Conservation (phyloP, 2,888 invertebrate species). For the Nymphalis polychloros region DNA sequence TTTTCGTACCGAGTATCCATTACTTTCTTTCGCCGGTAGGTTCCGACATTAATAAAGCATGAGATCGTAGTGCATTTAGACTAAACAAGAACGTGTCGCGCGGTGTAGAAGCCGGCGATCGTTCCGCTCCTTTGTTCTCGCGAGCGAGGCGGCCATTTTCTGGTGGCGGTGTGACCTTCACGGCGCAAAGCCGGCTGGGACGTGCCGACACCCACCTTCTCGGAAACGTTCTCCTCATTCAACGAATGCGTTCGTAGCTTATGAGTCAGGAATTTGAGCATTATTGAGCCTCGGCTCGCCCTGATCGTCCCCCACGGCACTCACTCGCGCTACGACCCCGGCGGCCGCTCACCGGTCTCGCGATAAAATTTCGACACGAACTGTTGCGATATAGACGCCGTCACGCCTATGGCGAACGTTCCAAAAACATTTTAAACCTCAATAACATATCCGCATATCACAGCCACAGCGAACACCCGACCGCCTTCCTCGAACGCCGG, state of each 20-base stretch:
- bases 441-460: conserved; percentile 67
- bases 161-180: conserved; percentile 52
- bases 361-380: conserved; percentile 40
- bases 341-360: conserved; percentile 39
- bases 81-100: conserved; percentile 41
- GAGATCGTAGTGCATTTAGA: conserved; percentile 28
- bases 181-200: conserved; percentile 47
- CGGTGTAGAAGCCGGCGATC: conserved; percentile 52
- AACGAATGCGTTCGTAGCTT: conserved; percentile 92
- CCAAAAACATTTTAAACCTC: conserved; percentile 67
- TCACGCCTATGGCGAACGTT: conserved; percentile 66
- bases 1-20: conserved; percentile 16
- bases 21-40: conserved; percentile 14
- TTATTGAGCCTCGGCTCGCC: conserved; percentile 83
- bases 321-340: conserved; percentile 48
- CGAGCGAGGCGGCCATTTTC: conserved; percentile 73
- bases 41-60: conserved; percentile 13
- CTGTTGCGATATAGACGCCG: conserved; percentile 46
- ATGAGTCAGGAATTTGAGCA: conserved; percentile 93
- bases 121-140: conserved; percentile 84
- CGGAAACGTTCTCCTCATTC: conserved; percentile 89
- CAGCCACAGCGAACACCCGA: conserved; percentile 54
- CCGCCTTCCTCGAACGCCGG: conserved; percentile 63
- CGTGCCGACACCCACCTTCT: conserved; percentile 85
- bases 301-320: conserved; percentile 62